phyloP scores from a whole-genome alignment of 2,113 vertebrate species.

The Athene noctua region DNA sequence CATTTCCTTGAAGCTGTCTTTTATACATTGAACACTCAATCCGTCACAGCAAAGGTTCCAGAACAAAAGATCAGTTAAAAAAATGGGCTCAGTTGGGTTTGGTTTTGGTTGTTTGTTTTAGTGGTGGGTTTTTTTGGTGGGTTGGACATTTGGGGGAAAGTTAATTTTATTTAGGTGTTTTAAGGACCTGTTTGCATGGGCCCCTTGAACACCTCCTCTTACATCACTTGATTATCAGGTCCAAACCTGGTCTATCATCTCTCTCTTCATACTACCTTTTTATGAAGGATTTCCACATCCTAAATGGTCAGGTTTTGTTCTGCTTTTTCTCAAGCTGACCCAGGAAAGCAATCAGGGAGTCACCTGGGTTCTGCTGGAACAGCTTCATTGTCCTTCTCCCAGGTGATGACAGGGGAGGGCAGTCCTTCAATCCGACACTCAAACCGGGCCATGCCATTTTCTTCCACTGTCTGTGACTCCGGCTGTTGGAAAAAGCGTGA shows the following conservation, averaged over 20 bases:
- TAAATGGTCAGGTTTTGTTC: background rate
- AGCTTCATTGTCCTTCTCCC: constrained; percentile 85
- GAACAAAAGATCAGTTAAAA: background rate
- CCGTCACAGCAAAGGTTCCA: background rate
- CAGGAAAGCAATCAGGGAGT: background rate
- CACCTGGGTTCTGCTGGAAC: constrained; percentile 84
- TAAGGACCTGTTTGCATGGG: background rate
- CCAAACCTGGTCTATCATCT: background rate
- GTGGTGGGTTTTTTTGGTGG: background rate
- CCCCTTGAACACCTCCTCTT: background rate
- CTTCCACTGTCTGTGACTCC: constrained; percentile 78
- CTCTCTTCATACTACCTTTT: background rate
- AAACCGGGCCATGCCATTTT: constrained; percentile 85
- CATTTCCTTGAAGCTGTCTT: background rate
- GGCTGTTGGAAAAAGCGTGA: constrained; percentile 86
- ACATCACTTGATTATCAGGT: background rate
- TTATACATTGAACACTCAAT: background rate
- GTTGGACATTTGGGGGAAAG: background rate
- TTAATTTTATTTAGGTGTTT: background rate
- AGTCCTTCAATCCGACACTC: constrained; percentile 89
- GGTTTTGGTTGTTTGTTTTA: background rate
- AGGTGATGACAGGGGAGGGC: constrained; percentile 86
- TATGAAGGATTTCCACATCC: background rate
- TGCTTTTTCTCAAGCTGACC: background rate
- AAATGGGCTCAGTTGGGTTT: background rate